phyloP scores from a whole-genome alignment of 2,797 vertebrate species.

The Rachycentron canadum region DNA sequence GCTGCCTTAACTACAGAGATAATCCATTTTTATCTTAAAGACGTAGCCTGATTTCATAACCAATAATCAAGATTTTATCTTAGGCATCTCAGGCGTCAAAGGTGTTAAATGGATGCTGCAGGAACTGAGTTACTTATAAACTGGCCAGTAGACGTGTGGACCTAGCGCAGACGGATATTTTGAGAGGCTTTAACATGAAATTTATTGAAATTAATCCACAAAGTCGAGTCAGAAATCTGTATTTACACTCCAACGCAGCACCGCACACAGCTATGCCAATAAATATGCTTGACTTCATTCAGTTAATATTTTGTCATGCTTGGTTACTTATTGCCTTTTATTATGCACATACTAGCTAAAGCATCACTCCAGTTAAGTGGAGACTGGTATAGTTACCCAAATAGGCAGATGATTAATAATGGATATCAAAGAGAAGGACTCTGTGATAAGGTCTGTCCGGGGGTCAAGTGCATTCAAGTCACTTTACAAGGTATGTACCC shows the following conservation, averaged over 20 bases:
- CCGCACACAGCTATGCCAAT: background rate
- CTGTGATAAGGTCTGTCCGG: conserved; percentile 22
- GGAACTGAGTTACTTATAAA: conserved; percentile 36
- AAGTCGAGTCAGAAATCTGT: conserved; percentile 14
- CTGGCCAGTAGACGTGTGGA: background rate
- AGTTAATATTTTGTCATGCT: conserved; percentile 37
- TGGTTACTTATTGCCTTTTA: conserved; percentile 47
- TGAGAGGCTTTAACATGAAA: background rate
- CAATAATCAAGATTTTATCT: conserved; percentile 39
- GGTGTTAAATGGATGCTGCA: conserved; percentile 11
- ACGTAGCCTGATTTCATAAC: conserved; percentile 28
- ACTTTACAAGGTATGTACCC: conserved; percentile 5
- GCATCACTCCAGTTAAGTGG: background rate
- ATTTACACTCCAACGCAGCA: background rate
- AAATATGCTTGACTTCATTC: background rate
- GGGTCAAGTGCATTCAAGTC: background rate
- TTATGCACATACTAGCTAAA: background rate
- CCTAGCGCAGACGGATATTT: background rate
- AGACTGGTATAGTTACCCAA: background rate
- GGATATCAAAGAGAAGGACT: background rate
- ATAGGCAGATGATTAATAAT: background rate
- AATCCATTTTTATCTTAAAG: conserved; percentile 31
- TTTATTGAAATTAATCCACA: no score
- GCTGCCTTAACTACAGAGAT: conserved; percentile 3
- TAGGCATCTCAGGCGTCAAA: background rate